Base-by-base conservation (phyloP, 2,888 invertebrate species). In the Drosophila percnosoma region DNA sequence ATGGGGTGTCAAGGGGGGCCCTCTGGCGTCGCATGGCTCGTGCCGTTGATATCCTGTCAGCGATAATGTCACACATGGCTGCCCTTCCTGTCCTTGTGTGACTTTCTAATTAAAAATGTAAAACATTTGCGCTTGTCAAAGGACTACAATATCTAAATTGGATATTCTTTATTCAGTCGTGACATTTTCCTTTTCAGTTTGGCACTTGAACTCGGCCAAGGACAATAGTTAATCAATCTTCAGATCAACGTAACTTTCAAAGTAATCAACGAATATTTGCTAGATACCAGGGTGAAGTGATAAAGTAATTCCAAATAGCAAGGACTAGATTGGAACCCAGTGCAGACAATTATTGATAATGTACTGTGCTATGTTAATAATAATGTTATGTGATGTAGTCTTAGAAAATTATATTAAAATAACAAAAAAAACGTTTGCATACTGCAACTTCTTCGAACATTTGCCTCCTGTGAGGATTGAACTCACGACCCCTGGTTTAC, bases 401-500 rank as follows among this genome's bases (percentile, higher is more conserved):
- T 7, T 15, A 13, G 3, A 2, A 42, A 21, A 21, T 42, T 42
- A 11, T 21, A 15, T 48, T 21, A 2, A 24, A 48, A 24, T 15
- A 48, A 24, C 18, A 38, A 38, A 38, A 45, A 48, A 48, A 3
- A 45, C 0, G 4, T 24, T 48, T 24, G 13, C 21, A 21, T 40
- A 4, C 18, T 10, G 38, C 38, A n/a, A 5, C 18, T 40, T 4
- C 4, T 34, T 13, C 5, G 11, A 13, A 5, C 13, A 34, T 4
- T 61, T 96, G 96, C 96, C 96, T 96, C 96, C 96, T 96, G 96
- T 96, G 96, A 96, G 96, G 96, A 96, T 96, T 96, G 96, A 96
- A 96, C 96, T 96, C 96, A 96, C 96, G 96, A 96, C 96, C 96
- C 96, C 96, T 96, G 96, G 96, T 96, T 96, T 96, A 96, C 96